phyloP scores from a whole-genome alignment of 2,113 vertebrate genomes.

The Bettongia penicillata region DNA sequence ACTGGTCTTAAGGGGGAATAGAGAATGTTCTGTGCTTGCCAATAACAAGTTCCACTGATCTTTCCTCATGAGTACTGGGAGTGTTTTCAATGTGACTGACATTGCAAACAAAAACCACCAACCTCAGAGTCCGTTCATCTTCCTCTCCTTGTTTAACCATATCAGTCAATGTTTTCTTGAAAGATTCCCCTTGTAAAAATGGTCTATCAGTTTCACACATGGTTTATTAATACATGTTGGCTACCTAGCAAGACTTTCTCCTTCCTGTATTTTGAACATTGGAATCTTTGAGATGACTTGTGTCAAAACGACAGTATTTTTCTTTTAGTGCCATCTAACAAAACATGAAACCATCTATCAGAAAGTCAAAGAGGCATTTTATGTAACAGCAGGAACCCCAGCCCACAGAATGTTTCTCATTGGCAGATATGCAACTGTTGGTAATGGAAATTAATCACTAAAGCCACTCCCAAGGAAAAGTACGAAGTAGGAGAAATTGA shows the following conservation, averaged over 20 bases:
- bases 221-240: constrained; percentile 29
- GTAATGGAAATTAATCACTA: not conserved
- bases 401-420: not conserved
- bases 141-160: not conserved
- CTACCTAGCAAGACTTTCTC: constrained; percentile 31
- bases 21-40: constrained; percentile 49
- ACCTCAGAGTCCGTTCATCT: constrained; percentile 33
- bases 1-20: constrained; percentile 51
- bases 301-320: not conserved
- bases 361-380: not conserved
- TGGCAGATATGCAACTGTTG: not conserved
- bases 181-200: constrained; percentile 43
- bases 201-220: not conserved
- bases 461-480: not conserved
- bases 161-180: constrained; percentile 37
- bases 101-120: constrained; percentile 10
- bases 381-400: not conserved
- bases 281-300: not conserved
- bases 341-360: not conserved
- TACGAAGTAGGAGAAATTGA: constrained; percentile 13
- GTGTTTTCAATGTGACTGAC: constrained; percentile 45
- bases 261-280: constrained; percentile 31
- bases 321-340: not conserved
- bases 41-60: constrained; percentile 47
- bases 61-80: constrained; percentile 57